A percentile compares a stretch with the other conserved stretches of the same genome.
These are phyloP conservation scores for Leuciscus idus DNA, from an alignment of 2,113 vertebrate species.

Conservation along the genomic window DNA sequence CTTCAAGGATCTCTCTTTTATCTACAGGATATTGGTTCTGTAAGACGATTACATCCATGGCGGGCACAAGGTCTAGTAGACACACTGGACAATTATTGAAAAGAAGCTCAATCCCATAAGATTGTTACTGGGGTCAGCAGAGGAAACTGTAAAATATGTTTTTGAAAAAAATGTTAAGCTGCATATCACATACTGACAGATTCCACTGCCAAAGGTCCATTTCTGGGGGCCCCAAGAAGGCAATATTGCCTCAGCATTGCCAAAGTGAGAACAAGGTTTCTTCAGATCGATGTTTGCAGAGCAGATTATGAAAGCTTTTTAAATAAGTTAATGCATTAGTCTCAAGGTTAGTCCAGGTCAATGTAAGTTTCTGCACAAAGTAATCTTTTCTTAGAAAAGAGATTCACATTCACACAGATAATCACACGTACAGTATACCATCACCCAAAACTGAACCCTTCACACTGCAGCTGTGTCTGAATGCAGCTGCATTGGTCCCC, in stretches of 20 bases:
- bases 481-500: background rate
- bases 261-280: background rate
- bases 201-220: constrained; percentile 27
- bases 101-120: background rate
- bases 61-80: constrained; percentile 33
- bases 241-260: background rate
- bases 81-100: constrained; percentile 40
- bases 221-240: background rate
- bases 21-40: constrained; percentile 50
- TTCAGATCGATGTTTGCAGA: background rate
- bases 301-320: constrained; percentile 18
- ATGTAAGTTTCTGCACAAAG: background rate
- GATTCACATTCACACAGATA: background rate
- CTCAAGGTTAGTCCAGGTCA: background rate
- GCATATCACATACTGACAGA: constrained; percentile 42
- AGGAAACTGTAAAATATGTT: constrained; percentile 14
- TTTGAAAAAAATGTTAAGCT: constrained; percentile 31
- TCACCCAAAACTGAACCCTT: too few species aligned
- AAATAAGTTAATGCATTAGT: background rate
- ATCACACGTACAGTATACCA: background rate
- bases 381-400: background rate
- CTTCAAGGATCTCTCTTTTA: constrained; percentile 48
- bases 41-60: constrained; percentile 53
- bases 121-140: constrained; percentile 44
- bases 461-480: too few species aligned